Conservation (phyloP, 1,140 invertebrate species). For the Spodoptera frugiperda region DNA sequence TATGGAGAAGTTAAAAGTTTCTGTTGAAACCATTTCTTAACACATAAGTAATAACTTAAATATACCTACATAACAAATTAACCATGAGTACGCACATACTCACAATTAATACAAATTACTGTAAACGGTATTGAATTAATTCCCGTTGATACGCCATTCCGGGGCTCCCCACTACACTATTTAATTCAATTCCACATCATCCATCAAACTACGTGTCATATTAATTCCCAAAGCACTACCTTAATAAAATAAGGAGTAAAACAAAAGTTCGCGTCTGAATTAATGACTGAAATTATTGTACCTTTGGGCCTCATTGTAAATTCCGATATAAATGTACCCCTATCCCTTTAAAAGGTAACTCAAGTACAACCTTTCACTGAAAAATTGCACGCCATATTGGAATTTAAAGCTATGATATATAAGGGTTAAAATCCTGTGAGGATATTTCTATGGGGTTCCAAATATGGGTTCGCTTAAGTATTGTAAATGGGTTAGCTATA, state of each 20-base stretch:
- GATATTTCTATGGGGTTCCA: neutral
- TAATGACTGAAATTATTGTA: constrained; percentile 51
- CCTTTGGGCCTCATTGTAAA: constrained; percentile 52
- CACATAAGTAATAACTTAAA: no score
- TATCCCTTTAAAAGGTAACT: constrained; percentile 36
- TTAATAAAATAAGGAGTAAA: constrained; percentile 46
- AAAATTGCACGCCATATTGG: neutral
- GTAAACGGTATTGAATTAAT: neutral
- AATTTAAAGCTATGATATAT: neutral
- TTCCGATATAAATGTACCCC: constrained; percentile 40
- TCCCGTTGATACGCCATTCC: neutral
- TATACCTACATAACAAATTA: no score
- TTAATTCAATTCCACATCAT: constrained; percentile 17
- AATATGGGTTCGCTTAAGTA: neutral
- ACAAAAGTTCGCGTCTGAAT: constrained; percentile 40
- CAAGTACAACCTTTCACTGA: constrained; percentile 2
- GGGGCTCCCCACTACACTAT: neutral
- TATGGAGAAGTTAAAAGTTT: no score
- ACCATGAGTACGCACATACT: no score
- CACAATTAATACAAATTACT: neutral
- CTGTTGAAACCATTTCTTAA: no score
- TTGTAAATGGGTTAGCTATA: constrained; percentile 44
- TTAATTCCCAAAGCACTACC: constrained; percentile 26
- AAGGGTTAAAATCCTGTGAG: neutral
- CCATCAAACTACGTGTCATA: constrained; percentile 33